Percentiles rank a stretch among this genome's conserved stretches.
These are phyloP conservation scores for Atractosteus spatula DNA, from an alignment of 2,113 vertebrate genomes.

Conservation along the genomic window DNA sequence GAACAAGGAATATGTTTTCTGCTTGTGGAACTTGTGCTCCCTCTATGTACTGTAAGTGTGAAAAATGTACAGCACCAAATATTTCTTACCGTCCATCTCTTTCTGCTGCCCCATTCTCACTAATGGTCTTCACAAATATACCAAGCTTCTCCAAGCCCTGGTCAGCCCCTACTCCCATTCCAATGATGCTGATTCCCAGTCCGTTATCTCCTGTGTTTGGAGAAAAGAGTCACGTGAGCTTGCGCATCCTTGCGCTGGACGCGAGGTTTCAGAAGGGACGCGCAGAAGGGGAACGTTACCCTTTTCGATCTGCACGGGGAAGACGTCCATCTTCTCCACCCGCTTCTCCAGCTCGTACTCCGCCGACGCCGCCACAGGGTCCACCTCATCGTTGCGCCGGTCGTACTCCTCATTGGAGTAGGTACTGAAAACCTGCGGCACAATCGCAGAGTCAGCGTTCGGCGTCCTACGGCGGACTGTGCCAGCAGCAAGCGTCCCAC, in stretches of 20 bases:
- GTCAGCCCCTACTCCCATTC: slow-evolving; percentile 91
- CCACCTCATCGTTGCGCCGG: slow-evolving; percentile 87
- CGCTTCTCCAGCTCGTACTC: slow-evolving; percentile 91
- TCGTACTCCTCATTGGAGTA: slow-evolving; percentile 91
- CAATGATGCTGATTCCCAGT: slow-evolving; percentile 90
- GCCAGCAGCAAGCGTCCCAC: too few relatives aligned
- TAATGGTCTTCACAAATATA: slow-evolving; percentile 92
- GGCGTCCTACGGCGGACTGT: too few relatives aligned
- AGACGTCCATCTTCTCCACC: slow-evolving; percentile 93
- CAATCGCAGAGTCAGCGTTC: neutral
- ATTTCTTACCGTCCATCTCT: slow-evolving; percentile 76
- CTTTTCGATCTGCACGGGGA: slow-evolving; percentile 89
- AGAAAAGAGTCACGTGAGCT: neutral
- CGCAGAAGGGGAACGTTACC: slow-evolving; percentile 51
- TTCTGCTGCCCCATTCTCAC: slow-evolving; percentile 81
- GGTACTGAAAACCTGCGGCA: slow-evolving; percentile 77
- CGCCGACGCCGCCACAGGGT: slow-evolving; percentile 86
- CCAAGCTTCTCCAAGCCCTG: slow-evolving; percentile 89
- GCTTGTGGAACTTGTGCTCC: too few relatives aligned
- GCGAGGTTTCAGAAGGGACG: neutral
- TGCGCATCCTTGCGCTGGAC: too few relatives aligned
- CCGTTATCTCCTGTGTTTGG: slow-evolving; percentile 76
- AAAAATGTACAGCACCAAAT: neutral
- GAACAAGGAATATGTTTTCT: too few relatives aligned
- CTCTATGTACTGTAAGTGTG: too few relatives aligned